Evolutionary conservation across 1,140 invertebrate genomes (phyloP), one percentile per base, ranked within the genome.

Genomic region (Platyura marginata): DNA sequence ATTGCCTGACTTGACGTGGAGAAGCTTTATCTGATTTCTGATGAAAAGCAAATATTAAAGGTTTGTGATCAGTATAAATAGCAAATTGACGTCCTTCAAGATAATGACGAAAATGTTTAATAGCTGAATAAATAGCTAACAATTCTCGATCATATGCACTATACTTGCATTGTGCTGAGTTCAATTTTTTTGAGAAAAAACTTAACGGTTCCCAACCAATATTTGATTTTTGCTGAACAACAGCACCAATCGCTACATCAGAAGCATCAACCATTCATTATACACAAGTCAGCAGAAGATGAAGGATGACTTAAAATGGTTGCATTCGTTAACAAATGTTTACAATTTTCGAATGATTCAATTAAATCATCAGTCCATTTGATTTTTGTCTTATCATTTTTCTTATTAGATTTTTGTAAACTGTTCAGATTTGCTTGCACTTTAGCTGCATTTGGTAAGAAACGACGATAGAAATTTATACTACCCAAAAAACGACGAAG

Each of bases 31-130:
- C 40, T 3, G 13, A 13, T 6, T 39, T 44, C 15, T 39, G 40
- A n/a, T 20, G 29, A 43, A 55, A 57, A 1, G 50, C 52, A 40
- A 47, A 55, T 15, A 44, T 57, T 2, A 66, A 47, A 3, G 62
- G 62, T 42, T 59, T 62, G 35, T 66, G 64, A 41, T 67, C 61
- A 0, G 61, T 65, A 35, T 46, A 57, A 5, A 63, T 49, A 2
- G 44, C 45, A 20, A 59, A 54, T 1, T 42, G 21, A 33, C 51
- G 35, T 10, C 51, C 54, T 48, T 63, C 56, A 15, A 64, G 13
- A 36, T 52, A 37, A 29, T 55, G 50, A 15, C 41, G 15, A 43
- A 63, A 63, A 45, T 61, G 46, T 34, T 47, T 46, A n/a, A 63
- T 42, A 11, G 49, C 48, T 32, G 40, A 22, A 44, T 54, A 61